Base-by-base conservation (phyloP, 2,888 invertebrate species). In the Hoplodrina blanda region DNA sequence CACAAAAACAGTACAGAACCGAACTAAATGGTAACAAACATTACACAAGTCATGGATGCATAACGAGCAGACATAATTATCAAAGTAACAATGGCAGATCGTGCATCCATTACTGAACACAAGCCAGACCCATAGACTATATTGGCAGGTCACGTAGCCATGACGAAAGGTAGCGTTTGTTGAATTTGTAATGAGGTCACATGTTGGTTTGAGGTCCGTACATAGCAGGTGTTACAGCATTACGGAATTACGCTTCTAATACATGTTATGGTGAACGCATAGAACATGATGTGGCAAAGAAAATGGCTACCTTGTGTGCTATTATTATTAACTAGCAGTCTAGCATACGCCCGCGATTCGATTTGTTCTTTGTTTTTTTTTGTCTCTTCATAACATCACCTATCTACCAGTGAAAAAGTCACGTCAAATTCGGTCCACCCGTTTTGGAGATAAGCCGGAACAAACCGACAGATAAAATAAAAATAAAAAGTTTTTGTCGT, bases 151-250 rank as follows among this genome's bases (percentile, higher is more conserved):
- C 68, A 74, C 84, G 69, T 66, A 72, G 65, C 65, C 65, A 55
- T 79, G 76, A 84, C 80, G 72, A 82, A 76, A 82, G 46, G 60
- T 68, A 55, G 41, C 67, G 78, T 62, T 71, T 66, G 60, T 70
- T 65, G 73, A 73, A 82, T 78, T 62, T 65, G 56, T 60, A 52
- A 76, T 78, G 55, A 67, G 66, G 33, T 66, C 15, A 41, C 55
- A 50, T 62, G 37, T 2, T 1, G 0, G 25, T 75, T 65, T 37
- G 66, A 61, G 52, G 44, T 55, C 10, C 41, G 41, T 55, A 72
- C 17, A 56, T 52, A 63, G 62, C 37, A 60, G 25, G 59, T 63
- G 20, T 73, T 55, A 55, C 63, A 49, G 59, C 50, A 56, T 50
- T 55, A 59, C 33, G 20, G 33, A 41, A 25, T 50, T 33, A 49